Evolutionary conservation across 1,140 invertebrate genomes (phyloP).

Genomic region (Colletes gigas): DNA sequence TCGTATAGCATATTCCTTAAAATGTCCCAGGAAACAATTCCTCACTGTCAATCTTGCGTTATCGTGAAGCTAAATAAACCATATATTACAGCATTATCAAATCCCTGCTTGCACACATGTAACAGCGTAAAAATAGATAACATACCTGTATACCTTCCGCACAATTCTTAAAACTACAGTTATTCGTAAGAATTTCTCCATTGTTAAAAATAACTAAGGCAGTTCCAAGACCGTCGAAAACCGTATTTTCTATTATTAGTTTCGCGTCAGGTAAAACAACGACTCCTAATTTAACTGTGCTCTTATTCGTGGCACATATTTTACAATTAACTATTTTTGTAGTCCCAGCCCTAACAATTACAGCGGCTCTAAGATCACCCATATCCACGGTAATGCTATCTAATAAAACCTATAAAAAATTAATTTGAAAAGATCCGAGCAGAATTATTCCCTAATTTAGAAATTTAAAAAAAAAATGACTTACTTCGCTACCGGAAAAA

Average conservation of each 20-base stretch:
- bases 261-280: slow-evolving; percentile 75
- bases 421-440: too few species aligned
- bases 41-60: slow-evolving; percentile 64
- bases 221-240: slow-evolving; percentile 74
- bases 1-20: slow-evolving; percentile 74
- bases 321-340: slow-evolving; percentile 70
- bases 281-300: slow-evolving; percentile 74
- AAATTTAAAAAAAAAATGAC: not conserved
- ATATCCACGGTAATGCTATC: slow-evolving; percentile 75
- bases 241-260: slow-evolving; percentile 69
- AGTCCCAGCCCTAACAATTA: slow-evolving; percentile 72
- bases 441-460: too few species aligned
- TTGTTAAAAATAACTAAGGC: slow-evolving; percentile 69
- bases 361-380: slow-evolving; percentile 72
- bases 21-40: slow-evolving; percentile 69
- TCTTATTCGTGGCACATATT: slow-evolving; percentile 71
- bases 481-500: slow-evolving; percentile 75
- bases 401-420: slow-evolving; percentile 70
- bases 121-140: not conserved
- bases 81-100: not conserved
- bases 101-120: slow-evolving; percentile 13
- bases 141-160: slow-evolving; percentile 75
- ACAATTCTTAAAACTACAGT: slow-evolving; percentile 73
- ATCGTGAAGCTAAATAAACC: slow-evolving; percentile 59
- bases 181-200: slow-evolving; percentile 67